Conservation (phyloP, 2,113 vertebrate genomes). For the Mus spicilegus region DNA sequence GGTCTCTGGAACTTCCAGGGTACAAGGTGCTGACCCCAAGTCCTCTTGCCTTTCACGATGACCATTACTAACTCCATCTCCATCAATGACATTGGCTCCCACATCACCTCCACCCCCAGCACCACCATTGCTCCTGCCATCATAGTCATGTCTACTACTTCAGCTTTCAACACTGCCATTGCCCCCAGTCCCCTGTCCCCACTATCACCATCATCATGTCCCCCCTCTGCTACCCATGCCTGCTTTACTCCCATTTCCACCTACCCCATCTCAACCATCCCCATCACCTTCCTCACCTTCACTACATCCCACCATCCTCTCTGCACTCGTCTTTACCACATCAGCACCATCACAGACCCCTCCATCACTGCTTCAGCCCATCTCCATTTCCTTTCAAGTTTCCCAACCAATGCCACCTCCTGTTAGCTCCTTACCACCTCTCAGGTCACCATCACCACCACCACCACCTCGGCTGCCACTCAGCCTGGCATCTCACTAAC, state of each 20-base stretch:
- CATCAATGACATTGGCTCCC: fast-evolving
- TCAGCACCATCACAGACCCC: too few relatives aligned
- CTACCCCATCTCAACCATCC: neutral
- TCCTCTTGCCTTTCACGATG: neutral
- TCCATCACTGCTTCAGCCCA: neutral
- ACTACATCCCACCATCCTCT: neutral
- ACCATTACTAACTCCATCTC: neutral
- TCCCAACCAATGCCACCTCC: neutral
- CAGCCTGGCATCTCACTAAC: neutral
- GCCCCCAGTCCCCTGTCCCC: neutral
- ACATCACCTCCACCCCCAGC: neutral
- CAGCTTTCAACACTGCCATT: neutral
- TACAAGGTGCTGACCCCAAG: fast-evolving
- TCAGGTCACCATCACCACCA: neutral
- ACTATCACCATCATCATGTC: neutral
- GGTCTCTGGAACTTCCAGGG: neutral
- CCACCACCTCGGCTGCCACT: neutral
- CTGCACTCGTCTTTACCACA: neutral
- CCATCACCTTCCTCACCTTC: neutral
- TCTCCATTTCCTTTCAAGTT: neutral
- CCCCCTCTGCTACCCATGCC: neutral
- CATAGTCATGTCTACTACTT: fast-evolving
- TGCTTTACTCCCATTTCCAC: neutral
- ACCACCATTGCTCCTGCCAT: too few relatives aligned
- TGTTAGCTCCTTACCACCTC: neutral